Conservation (phyloP, 92 coral and sea anemone species). For the Virgularia gustaviana region DNA sequence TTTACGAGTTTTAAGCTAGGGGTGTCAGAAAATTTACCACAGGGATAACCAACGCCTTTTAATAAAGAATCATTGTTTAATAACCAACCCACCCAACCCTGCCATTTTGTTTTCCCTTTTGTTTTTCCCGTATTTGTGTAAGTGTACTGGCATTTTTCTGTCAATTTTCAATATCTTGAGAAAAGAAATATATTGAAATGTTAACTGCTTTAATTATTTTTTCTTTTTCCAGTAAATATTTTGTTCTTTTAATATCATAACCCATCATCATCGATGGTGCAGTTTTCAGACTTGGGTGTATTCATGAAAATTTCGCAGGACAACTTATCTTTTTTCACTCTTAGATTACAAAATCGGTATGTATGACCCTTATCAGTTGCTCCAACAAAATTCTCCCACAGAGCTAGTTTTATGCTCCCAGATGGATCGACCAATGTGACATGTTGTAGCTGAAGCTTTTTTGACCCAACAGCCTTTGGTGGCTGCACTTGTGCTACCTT, state of each 20-base stretch:
- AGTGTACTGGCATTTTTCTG: no score
- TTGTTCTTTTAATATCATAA: no score
- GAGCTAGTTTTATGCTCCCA: conserved; percentile 29
- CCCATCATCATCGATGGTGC: neutral
- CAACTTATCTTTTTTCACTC: conserved; percentile 46
- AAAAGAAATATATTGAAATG: no score
- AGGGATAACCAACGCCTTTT: neutral
- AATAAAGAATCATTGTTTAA: no score
- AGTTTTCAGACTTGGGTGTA: neutral
- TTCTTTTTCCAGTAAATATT: no score
- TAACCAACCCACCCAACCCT: no score
- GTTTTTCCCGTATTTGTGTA: no score
- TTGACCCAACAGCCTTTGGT: conserved; percentile 2
- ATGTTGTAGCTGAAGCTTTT: conserved; percentile 20
- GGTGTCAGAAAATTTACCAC: conserved; percentile 45
- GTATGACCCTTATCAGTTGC: conserved; percentile 1
- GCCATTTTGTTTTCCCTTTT: no score
- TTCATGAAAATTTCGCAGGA: neutral
- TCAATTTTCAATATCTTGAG: no score
- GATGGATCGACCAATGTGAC: conserved; percentile 40
- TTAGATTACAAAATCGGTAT: conserved; percentile 21
- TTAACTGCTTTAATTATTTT: no score
- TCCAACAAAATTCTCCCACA: conserved; percentile 42
- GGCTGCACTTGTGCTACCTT: conserved; percentile 40
- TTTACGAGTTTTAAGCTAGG: conserved; percentile 39